phyloP scores from a whole-genome alignment of 2,888 invertebrate species.

The Microctonus brassicae region DNA sequence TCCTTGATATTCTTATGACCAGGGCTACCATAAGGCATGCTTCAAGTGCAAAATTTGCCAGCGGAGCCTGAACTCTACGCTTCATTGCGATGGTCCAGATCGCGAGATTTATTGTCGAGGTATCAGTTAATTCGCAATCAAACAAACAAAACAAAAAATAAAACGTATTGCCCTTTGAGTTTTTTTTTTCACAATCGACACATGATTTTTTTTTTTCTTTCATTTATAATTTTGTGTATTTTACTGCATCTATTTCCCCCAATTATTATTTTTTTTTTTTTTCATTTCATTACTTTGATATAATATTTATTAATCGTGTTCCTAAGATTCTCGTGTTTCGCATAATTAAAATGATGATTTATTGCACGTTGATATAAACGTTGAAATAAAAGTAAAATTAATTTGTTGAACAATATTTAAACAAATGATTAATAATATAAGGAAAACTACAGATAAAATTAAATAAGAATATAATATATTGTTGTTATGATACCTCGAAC shows the following conservation, averaged over 20 bases:
- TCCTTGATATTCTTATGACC: conserved; percentile 67
- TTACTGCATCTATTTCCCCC: background rate
- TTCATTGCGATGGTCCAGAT: conserved; percentile 94
- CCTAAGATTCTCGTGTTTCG: background rate
- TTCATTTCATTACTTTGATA: background rate
- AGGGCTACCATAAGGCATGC: conserved; percentile 92
- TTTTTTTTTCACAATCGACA: conserved; percentile 42
- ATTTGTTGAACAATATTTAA: background rate
- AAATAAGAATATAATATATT: background rate
- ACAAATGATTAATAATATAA: background rate
- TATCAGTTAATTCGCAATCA: conserved; percentile 69
- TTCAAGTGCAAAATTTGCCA: conserved; percentile 90
- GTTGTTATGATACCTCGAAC: background rate
- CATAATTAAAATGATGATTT: background rate
- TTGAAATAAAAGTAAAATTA: background rate
- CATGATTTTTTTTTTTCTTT: conserved; percentile 11
- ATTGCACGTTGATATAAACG: background rate
- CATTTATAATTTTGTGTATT: background rate
- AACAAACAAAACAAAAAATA: conserved; percentile 32
- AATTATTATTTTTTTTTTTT: too few species aligned
- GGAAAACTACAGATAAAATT: too few species aligned
- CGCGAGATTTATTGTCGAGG: conserved; percentile 93
- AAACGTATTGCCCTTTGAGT: conserved; percentile 45
- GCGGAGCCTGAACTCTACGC: conserved; percentile 87
- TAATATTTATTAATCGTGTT: background rate